Percentiles rank a stretch among this genome's conserved stretches.
These are phyloP conservation scores for Myrmecobius fasciatus DNA, from an alignment of 2,113 vertebrate genomes.

Conservation along the genomic window DNA sequence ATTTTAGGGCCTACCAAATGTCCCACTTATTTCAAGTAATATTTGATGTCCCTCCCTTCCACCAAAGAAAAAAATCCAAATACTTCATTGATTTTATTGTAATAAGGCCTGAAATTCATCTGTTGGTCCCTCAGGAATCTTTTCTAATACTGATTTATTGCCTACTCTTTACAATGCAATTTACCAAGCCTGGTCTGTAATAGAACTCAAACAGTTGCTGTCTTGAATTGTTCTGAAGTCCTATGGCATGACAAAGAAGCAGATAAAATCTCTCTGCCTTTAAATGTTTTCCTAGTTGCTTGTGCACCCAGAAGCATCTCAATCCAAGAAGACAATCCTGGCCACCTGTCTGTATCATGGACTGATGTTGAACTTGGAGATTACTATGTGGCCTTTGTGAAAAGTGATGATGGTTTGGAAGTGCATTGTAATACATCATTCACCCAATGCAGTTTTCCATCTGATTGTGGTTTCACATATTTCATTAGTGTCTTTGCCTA, in stretches of 20 bases:
- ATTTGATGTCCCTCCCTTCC: background rate
- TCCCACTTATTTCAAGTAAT: background rate
- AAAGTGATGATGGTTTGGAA: slow-evolving; percentile 92
- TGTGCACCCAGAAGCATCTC: slow-evolving; percentile 88
- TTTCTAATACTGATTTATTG: background rate
- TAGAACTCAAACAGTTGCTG: slow-evolving; percentile 10
- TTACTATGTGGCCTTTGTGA: slow-evolving; percentile 91
- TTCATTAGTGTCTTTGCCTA: slow-evolving; percentile 92
- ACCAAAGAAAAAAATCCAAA: background rate
- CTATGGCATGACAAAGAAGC: slow-evolving; percentile 12
- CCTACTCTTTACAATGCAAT: background rate
- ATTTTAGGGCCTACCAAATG: background rate
- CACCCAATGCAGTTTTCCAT: slow-evolving; percentile 87
- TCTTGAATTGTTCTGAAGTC: background rate
- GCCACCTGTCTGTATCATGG: slow-evolving; percentile 90
- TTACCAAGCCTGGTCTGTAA: slow-evolving; percentile 11
- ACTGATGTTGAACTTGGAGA: slow-evolving; percentile 82
- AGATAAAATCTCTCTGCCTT: slow-evolving; percentile 23
- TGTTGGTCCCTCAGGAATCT: slow-evolving; percentile 16
- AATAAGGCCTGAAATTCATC: background rate
- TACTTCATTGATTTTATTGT: background rate
- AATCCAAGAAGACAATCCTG: slow-evolving; percentile 85
- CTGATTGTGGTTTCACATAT: slow-evolving; percentile 92
- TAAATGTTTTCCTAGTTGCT: slow-evolving; percentile 83
- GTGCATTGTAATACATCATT: slow-evolving; percentile 90